Base-by-base conservation (phyloP, 2,113 vertebrate species). In the Lathamus discolor region DNA sequence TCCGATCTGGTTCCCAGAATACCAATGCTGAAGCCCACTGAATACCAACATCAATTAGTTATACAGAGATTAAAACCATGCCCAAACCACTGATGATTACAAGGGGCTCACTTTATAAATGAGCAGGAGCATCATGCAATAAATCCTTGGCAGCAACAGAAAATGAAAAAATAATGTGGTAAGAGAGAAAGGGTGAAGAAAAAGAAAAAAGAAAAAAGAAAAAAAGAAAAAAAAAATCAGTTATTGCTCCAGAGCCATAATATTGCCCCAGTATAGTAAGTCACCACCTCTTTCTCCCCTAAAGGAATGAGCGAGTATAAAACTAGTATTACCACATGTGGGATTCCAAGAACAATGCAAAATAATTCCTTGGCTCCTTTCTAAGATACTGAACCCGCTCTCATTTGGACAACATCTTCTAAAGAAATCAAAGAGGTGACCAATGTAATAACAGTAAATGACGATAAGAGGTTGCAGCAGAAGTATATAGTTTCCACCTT, bases 131-230 rank as follows among this genome's bases (percentile, higher is more conserved):
- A 94, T 70, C 51, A 11, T 83, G 76, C 86, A 96, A 91, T 49
- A 92, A 86, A 87, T 96, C 96, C 96, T 88, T 92, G 81, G 84
- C 31, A 95, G 91, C 94, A 90, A 66, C 54, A 96, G 83, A 93
- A 95, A 95, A 67, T 17, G 20, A 90, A 49, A 85, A 90, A 88
- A 28, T 18, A 76, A 82, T 0, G 6, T 46, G 54, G 64, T 6
- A 20, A 72, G 16, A 67, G 39, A 76, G 18, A 10, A 79, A 68
- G 68, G 14, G 22, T 44, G 19, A 72, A 8, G 22, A 13, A 43
- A 55, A 33, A 33, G 29, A 55, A 12, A 19, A 43, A 54, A 31
- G 17, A 52, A 54, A 11, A 17, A 11, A 29, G 70, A 91, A 46
- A 49, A 1, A 17, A 28, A 49, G 51, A 55, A 68, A 81, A 43